These are phyloP conservation scores for Ctenosaura bakeri DNA, from an alignment of 2,797 vertebrate genomes.

Conservation along the genomic window DNA sequence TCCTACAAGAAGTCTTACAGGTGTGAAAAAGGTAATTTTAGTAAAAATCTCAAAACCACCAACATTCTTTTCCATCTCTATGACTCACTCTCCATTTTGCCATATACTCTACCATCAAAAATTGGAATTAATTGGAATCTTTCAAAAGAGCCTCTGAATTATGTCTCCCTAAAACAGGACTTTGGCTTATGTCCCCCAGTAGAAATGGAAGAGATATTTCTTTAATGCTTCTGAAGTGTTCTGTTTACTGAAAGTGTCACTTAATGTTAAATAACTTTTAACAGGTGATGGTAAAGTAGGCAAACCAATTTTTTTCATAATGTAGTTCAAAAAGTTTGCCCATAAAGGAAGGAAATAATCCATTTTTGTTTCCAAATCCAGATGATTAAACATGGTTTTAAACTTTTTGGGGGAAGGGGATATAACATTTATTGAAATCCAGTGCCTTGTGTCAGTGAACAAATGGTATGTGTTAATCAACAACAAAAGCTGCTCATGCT, in stretches of 20 bases:
- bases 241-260: slow-evolving; percentile 5
- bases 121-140: not conserved
- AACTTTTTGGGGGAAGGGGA: not conserved
- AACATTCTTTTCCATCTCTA: not conserved
- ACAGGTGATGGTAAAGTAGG: not conserved
- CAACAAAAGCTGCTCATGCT: not conserved
- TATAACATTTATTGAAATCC: not conserved
- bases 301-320: not conserved
- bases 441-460: not conserved
- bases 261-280: slow-evolving; percentile 17
- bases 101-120: not conserved
- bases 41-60: not conserved
- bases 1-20: too few relatives aligned
- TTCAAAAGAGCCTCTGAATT: not conserved
- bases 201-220: not conserved
- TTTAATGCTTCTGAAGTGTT: slow-evolving; percentile 6
- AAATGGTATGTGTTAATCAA: not conserved
- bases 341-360: not conserved
- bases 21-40: not conserved
- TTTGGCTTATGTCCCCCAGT: not conserved
- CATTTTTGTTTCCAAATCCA: not conserved
- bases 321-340: not conserved
- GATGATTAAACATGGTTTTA: not conserved
- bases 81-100: not conserved
- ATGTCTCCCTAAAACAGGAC: slow-evolving; percentile 6